phyloP scores from a whole-genome alignment of 2,888 invertebrate genomes.

The Drosophila nr. medialis region DNA sequence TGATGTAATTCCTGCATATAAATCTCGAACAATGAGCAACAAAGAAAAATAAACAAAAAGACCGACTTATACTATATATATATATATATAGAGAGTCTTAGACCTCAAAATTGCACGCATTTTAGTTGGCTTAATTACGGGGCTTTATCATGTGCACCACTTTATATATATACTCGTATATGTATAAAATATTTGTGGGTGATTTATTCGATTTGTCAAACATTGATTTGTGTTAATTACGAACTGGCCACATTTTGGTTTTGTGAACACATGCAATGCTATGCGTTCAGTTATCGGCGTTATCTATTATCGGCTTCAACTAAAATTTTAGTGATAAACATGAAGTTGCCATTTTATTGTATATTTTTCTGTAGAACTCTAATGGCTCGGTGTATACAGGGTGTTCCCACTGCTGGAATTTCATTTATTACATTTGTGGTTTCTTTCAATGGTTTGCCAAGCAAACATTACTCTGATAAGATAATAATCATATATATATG shows the following conservation, averaged over 20 bases:
- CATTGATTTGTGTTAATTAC: constrained; percentile 21
- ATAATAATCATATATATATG: constrained; percentile 18
- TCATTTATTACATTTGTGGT: constrained; percentile 43
- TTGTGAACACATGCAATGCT: constrained; percentile 39
- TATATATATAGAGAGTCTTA: neutral
- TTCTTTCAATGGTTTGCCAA: constrained; percentile 18
- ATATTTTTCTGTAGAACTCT: constrained; percentile 1
- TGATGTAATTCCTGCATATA: constrained; percentile 65
- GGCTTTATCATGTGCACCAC: constrained; percentile 37
- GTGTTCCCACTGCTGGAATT: constrained; percentile 39
- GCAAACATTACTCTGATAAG: constrained; percentile 45
- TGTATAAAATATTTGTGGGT: neutral
- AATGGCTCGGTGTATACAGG: constrained; percentile 35
- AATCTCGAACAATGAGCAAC: constrained; percentile 44
- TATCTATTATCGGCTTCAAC: constrained; percentile 42
- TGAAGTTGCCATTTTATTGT: neutral
- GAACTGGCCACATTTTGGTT: constrained; percentile 19
- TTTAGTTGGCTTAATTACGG: constrained; percentile 57
- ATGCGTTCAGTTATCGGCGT: constrained; percentile 45
- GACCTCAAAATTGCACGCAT: constrained; percentile 63
- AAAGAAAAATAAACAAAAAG: constrained; percentile 2
- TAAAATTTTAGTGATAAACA: constrained; percentile 37
- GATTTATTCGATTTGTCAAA: constrained; percentile 39
- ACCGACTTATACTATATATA: neutral
- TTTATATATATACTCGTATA: neutral